Percentiles rank a stretch among this genome's conserved stretches.
Conservation (phyloP, 2,888 invertebrate species). For the Dolichomitus sp. region DNA sequence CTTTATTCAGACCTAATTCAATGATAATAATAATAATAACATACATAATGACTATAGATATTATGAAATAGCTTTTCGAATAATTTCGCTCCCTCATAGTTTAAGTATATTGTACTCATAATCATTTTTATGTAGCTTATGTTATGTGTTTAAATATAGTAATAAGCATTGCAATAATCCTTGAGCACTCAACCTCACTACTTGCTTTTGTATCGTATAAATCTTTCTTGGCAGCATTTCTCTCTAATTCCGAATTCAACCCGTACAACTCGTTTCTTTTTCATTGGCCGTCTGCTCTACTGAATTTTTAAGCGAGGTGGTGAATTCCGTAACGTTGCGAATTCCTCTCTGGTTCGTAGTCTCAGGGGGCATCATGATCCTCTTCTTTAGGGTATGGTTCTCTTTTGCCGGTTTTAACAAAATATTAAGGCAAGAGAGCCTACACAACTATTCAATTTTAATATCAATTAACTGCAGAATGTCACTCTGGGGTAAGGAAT, state of each 20-base stretch:
- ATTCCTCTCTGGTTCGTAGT: slow-evolving; percentile 21
- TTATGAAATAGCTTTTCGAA: too few relatives aligned
- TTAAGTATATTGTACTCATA: too few relatives aligned
- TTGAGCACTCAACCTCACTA: background rate
- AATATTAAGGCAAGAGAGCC: background rate
- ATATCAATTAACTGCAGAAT: background rate
- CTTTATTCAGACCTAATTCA: too few relatives aligned
- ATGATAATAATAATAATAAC: background rate
- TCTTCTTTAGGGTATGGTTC: background rate
- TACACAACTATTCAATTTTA: slow-evolving; percentile 28
- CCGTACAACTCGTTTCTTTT: slow-evolving; percentile 40
- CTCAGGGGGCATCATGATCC: slow-evolving; percentile 18
- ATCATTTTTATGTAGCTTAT: background rate
- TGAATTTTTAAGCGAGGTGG: slow-evolving; percentile 43
- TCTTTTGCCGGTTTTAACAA: background rate
- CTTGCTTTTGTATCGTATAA: background rate
- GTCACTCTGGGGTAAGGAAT: too few relatives aligned
- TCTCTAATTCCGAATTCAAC: slow-evolving; percentile 54
- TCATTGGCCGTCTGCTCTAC: slow-evolving; percentile 22
- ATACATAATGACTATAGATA: too few relatives aligned
- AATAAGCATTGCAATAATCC: background rate
- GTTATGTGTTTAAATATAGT: background rate
- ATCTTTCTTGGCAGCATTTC: slow-evolving; percentile 25
- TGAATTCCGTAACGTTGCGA: slow-evolving; percentile 47
- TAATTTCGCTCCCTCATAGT: too few relatives aligned